Base-by-base conservation (phyloP, 2,888 invertebrate species). In the Caenorhabditis sp. region DNA sequence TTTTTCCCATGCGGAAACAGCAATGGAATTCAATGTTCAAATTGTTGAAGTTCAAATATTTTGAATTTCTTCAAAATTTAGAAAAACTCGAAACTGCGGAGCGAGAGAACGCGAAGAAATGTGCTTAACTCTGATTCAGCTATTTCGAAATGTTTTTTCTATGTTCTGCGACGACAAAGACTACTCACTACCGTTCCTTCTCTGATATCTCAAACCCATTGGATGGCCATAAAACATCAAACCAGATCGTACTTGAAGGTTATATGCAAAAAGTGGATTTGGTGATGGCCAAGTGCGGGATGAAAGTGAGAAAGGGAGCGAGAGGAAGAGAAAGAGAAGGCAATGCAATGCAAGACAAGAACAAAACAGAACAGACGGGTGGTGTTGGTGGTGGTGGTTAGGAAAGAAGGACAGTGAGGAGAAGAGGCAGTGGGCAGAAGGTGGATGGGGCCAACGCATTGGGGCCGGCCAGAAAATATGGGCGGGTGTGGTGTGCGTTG, bases 181-280 rank as follows among this genome's bases (percentile, higher is more conserved):
- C n/a, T 18, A 18, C 47, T 47, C 47, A n/a, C 24, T 51, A 11
- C 24, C 22, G 51, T 51, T 51, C 51, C 11, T 51, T 22, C 24
- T 3, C 51, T 51, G 51, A 51, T 51, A 51, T 51, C 22, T 22
- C 26, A 51, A 26, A 51, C 26, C 13, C 4, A 24, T 51, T 24
- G 37, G 60, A 40, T 80, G 62, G 67, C 62, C 69, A 56, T 65
- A 58, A 72, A 65, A 74, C 65, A 40, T 40, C 26, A 56, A 20
- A 47, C 47, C 64, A 74, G 58, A 72, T 67, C 58, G 64, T 58
- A 74, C 62, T 55, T 60, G 74, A 67, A 76, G 67, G 76, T 76
- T 76, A 61, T 61, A 61, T 74, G 74, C 58, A 65, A 74, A 74
- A 72, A 74, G 65, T 60, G 64, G 53, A 60, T 60, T 61, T 53